Conservation (phyloP, 2,113 vertebrate genomes). For the Lophotis ruficrista region DNA sequence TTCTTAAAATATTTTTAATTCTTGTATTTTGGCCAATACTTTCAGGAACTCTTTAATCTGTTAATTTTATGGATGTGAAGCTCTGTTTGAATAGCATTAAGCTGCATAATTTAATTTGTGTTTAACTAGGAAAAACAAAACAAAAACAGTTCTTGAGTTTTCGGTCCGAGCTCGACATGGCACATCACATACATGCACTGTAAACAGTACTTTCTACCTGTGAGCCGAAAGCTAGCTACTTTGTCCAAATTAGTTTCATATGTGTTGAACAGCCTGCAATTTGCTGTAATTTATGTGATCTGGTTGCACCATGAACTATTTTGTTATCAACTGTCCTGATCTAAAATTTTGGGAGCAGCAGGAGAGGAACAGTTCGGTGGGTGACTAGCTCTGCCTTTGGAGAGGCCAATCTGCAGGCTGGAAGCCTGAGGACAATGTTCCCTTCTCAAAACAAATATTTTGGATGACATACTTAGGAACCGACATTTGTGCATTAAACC, state of each 20-base stretch:
- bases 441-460: neutral
- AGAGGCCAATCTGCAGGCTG: neutral
- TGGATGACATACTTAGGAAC: accelerated
- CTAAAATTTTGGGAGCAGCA: neutral
- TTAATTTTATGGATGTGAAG: neutral
- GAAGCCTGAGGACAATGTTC: neutral
- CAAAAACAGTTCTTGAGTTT: neutral
- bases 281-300: neutral
- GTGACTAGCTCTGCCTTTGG: neutral
- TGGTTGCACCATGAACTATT: neutral
- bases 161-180: neutral
- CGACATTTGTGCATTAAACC: neutral
- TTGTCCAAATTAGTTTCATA: neutral
- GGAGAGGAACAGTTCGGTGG: neutral
- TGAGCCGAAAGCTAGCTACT: neutral
- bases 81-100: constrained; percentile 44
- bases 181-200: neutral
- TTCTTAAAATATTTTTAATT: constrained; percentile 46
- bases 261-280: neutral
- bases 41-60: constrained; percentile 53
- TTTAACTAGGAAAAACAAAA: constrained; percentile 20
- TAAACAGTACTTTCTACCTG: neutral
- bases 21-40: constrained; percentile 30
- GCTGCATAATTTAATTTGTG: constrained; percentile 49
- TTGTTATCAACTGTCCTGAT: neutral